phyloP scores from a whole-genome alignment of 2,888 invertebrate genomes.

The Pseudeuparius sepicola region DNA sequence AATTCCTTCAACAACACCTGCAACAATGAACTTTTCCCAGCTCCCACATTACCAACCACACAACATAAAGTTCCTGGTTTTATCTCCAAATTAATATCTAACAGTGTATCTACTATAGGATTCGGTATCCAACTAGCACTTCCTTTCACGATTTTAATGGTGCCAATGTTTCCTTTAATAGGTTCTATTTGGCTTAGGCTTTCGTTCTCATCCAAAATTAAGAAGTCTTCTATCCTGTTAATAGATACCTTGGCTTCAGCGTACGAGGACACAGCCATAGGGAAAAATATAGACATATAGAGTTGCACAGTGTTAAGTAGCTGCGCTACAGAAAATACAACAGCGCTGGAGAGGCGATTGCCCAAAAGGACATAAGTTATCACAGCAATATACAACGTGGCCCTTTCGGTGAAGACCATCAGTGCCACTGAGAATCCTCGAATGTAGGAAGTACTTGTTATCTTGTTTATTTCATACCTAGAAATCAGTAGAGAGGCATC shows the following conservation, averaged over 20 bases:
- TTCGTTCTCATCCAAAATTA: constrained; percentile 25
- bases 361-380: constrained; percentile 65
- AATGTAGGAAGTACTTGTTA: constrained; percentile 55
- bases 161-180: constrained; percentile 23
- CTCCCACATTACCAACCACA: constrained; percentile 54
- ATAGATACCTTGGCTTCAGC: constrained; percentile 31
- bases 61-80: constrained; percentile 38
- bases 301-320: constrained; percentile 61
- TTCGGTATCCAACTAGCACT: constrained; percentile 31
- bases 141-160: constrained; percentile 23
- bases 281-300: constrained; percentile 30
- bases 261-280: constrained; percentile 26
- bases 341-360: constrained; percentile 43
- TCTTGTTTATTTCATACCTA: constrained; percentile 52
- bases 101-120: constrained; percentile 36
- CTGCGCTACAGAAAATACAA: constrained; percentile 68
- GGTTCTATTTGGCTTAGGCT: background rate
- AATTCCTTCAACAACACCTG: constrained; percentile 66
- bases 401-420: constrained; percentile 72
- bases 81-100: constrained; percentile 41
- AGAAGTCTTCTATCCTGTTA: constrained; percentile 29
- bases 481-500: too few relatives aligned
- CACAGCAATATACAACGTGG: constrained; percentile 73
- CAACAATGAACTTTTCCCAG: constrained; percentile 60
- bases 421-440: constrained; percentile 54